phyloP scores from a whole-genome alignment of 2,113 vertebrate species.

The Eira barbara region DNA sequence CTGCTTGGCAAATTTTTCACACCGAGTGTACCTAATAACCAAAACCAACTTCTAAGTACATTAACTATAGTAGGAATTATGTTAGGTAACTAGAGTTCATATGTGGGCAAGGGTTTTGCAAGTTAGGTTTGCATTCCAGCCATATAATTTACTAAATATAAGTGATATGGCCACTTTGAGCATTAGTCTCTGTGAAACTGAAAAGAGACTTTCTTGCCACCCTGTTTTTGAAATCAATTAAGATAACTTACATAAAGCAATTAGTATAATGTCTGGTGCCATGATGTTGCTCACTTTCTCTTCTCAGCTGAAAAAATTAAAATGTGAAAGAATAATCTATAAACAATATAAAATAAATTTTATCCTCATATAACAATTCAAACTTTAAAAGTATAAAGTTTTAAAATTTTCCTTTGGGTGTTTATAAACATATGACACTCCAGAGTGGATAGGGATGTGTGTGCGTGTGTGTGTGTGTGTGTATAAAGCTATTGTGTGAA shows the following conservation, averaged over 20 bases:
- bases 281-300: background rate
- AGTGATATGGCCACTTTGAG: background rate
- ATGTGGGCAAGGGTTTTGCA: background rate
- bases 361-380: conserved; percentile 2
- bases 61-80: background rate
- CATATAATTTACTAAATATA: background rate
- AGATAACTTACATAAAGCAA: conserved; percentile 22
- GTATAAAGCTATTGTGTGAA: conserved; percentile 50
- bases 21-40: background rate
- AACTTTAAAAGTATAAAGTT: conserved; percentile 30
- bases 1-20: background rate
- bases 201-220: background rate
- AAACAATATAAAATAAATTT: conserved; percentile 26
- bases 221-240: background rate
- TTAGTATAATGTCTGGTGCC: background rate
- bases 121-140: background rate
- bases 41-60: background rate
- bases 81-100: background rate
- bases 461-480: background rate
- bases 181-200: background rate
- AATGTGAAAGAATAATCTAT: conserved; percentile 1
- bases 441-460: background rate
- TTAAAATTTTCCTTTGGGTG: conserved; percentile 42
- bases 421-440: background rate
- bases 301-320: background rate